These are phyloP conservation scores for Hyposoter dolosus DNA, from an alignment of 2,888 invertebrate species.

Conservation along the genomic window DNA sequence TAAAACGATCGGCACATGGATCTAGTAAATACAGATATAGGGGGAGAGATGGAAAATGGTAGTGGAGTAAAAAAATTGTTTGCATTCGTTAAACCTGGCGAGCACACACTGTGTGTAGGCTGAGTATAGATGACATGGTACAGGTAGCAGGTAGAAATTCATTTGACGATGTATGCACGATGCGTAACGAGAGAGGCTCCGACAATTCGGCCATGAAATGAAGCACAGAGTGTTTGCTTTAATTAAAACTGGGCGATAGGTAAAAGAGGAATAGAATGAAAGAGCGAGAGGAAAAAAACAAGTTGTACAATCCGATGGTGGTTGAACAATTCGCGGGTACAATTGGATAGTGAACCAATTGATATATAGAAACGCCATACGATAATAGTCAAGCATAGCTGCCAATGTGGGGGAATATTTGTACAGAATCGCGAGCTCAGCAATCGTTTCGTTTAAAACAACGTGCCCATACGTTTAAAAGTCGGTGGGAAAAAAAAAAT, in stretches of 20 bases:
- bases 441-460: not conserved
- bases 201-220: conserved; percentile 46
- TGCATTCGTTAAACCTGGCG: conserved; percentile 39
- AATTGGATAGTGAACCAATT: conserved; percentile 47
- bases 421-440: conserved; percentile 1
- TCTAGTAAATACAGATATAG: not conserved
- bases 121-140: conserved; percentile 11
- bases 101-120: not conserved
- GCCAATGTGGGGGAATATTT: conserved; percentile 7
- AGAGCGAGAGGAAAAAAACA: conserved; percentile 3
- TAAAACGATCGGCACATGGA: not conserved
- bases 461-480: not conserved
- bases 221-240: conserved; percentile 64
- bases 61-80: conserved; percentile 15
- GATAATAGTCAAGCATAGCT: conserved; percentile 20
- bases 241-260: conserved; percentile 64
- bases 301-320: conserved; percentile 5
- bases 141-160: conserved; percentile 2
- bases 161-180: conserved; percentile 31
- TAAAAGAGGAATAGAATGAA: conserved; percentile 29
- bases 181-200: conserved; percentile 45
- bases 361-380: not conserved
- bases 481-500: not conserved
- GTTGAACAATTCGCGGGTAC: conserved; percentile 45
- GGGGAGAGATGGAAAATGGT: not conserved